Percentiles rank a stretch among this genome's conserved stretches.
These are phyloP conservation scores for Tachypleus tridentatus DNA, from an alignment of 1,140 invertebrate genomes.

Conservation along the genomic window DNA sequence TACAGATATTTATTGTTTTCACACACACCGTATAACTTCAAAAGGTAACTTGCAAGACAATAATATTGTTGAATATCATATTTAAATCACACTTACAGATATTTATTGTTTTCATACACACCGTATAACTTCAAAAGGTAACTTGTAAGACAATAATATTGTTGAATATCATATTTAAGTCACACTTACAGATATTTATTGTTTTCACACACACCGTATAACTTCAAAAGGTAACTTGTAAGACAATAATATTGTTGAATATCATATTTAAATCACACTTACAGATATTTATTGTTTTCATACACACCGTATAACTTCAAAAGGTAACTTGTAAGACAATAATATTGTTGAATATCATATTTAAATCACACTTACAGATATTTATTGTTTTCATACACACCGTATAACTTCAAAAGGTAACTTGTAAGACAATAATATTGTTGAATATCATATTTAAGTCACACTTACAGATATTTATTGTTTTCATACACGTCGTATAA, in stretches of 20 bases:
- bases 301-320: conserved; percentile 95
- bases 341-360: conserved; percentile 35
- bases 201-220: conserved; percentile 98
- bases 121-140: conserved; percentile 92
- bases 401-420: conserved; percentile 86
- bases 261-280: conserved; percentile 68
- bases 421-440: conserved; percentile 46
- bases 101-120: conserved; percentile 99
- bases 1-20: conserved; percentile 99
- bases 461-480: conserved; percentile 96
- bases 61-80: conserved; percentile 30
- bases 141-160: too few relatives aligned
- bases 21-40: conserved; percentile 95
- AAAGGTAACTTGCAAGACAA: too few relatives aligned
- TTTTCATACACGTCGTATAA: conserved; percentile 98
- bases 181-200: conserved; percentile 96
- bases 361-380: conserved; percentile 91
- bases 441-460: conserved; percentile 53
- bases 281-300: conserved; percentile 99
- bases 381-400: conserved; percentile 99
- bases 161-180: conserved; percentile 53
- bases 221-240: conserved; percentile 47
- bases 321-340: conserved; percentile 4
- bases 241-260: conserved; percentile 1
- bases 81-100: conserved; percentile 90